Percentiles rank a stretch among this genome's conserved stretches.
Evolutionary conservation across 1,140 invertebrate species (phyloP).

Genomic region (Drosophila ironensis): DNA sequence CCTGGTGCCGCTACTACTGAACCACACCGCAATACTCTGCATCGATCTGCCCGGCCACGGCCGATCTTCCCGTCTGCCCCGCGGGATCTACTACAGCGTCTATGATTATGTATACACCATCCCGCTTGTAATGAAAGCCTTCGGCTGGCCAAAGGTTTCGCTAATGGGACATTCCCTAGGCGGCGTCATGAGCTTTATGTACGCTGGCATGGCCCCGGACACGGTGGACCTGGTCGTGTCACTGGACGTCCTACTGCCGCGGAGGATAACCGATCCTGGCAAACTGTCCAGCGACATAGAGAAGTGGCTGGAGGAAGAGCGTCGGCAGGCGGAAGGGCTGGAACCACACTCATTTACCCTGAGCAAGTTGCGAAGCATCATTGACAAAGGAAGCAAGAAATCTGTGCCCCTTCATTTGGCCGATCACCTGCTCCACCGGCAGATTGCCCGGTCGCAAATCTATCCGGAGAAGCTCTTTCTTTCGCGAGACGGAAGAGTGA

Average conservation of each 20-base stretch:
- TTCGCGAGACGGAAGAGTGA: slow-evolving; percentile 84
- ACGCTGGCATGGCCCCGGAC: slow-evolving; percentile 84
- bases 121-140: slow-evolving; percentile 84
- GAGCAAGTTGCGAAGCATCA: slow-evolving; percentile 83
- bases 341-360: slow-evolving; percentile 84
- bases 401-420: slow-evolving; percentile 83
- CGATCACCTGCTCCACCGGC: slow-evolving; percentile 84
- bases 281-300: slow-evolving; percentile 3
- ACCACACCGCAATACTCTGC: slow-evolving; percentile 84
- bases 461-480: slow-evolving; percentile 85
- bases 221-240: slow-evolving; percentile 85
- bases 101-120: slow-evolving; percentile 84
- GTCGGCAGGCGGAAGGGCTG: slow-evolving; percentile 28
- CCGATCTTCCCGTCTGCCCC: slow-evolving; percentile 85
- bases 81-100: slow-evolving; percentile 84
- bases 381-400: slow-evolving; percentile 82
- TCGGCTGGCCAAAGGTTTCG: slow-evolving; percentile 87
- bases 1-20: slow-evolving; percentile 85
- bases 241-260: slow-evolving; percentile 84
- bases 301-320: slow-evolving; percentile 45
- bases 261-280: background rate
- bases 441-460: slow-evolving; percentile 82
- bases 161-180: slow-evolving; percentile 88
- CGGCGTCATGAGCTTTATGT: slow-evolving; percentile 83
- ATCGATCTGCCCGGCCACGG: slow-evolving; percentile 89